These are phyloP conservation scores for Scortum barcoo DNA, from an alignment of 2,113 vertebrate species.

Conservation along the genomic window DNA sequence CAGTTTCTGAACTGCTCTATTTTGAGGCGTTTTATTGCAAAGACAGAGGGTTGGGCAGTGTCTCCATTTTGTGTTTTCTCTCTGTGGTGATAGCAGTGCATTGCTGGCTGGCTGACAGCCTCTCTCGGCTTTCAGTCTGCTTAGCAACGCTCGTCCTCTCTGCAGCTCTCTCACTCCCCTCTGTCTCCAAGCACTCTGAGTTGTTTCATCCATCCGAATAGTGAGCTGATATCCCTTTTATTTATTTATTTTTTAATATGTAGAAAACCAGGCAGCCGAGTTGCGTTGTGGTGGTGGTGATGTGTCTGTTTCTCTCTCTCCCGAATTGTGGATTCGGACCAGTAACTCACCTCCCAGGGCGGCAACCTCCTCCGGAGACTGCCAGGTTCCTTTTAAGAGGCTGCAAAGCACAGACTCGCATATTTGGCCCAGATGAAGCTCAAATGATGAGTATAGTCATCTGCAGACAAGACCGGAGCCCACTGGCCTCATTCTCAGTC, in stretches of 20 bases:
- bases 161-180: slow-evolving; percentile 68
- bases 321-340: slow-evolving; percentile 40
- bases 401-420: background rate
- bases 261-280: slow-evolving; percentile 39
- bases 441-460: slow-evolving; percentile 66
- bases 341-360: slow-evolving; percentile 43
- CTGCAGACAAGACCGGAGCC: slow-evolving; percentile 67
- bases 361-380: slow-evolving; percentile 17
- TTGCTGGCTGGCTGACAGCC: slow-evolving; percentile 75
- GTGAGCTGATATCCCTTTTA: slow-evolving; percentile 49
- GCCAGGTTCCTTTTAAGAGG: slow-evolving; percentile 41
- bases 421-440: slow-evolving; percentile 50
- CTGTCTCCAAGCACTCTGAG: slow-evolving; percentile 68
- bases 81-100: slow-evolving; percentile 66
- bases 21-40: slow-evolving; percentile 32
- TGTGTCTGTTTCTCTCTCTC: background rate
- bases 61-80: slow-evolving; percentile 78
- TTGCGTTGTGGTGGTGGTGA: slow-evolving; percentile 12
- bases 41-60: slow-evolving; percentile 50
- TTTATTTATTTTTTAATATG: too few relatives aligned
- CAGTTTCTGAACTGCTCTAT: background rate
- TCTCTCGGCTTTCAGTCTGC: slow-evolving; percentile 78
- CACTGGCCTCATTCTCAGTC: slow-evolving; percentile 75
- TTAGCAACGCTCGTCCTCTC: slow-evolving; percentile 79
- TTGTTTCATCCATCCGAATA: slow-evolving; percentile 63